Percentiles rank a stretch among this genome's conserved stretches.
Conservation (phyloP, 2,888 invertebrate species). For the Coenonympha glycerion region DNA sequence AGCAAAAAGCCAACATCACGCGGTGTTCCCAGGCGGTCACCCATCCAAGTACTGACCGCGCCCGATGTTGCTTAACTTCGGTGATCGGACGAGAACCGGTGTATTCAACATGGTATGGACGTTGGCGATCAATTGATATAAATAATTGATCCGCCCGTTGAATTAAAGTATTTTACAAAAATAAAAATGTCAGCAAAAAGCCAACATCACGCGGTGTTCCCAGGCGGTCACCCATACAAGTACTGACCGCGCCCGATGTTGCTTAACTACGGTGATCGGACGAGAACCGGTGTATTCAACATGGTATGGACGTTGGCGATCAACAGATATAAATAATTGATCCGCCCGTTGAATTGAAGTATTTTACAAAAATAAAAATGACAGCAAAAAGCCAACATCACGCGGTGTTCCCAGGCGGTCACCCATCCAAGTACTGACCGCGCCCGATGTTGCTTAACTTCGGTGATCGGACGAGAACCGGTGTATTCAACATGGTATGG, state of each 20-base stretch:
- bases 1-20: conserved; percentile 28
- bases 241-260: conserved; percentile 47
- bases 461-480: conserved; percentile 72
- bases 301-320: conserved; percentile 44
- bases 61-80: conserved; percentile 71
- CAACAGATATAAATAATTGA: no score
- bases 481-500: conserved; percentile 68
- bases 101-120: conserved; percentile 67
- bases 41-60: conserved; percentile 71
- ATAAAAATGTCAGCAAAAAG: no score
- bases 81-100: conserved; percentile 72
- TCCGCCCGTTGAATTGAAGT: no score
- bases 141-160: no score
- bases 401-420: conserved; percentile 38
- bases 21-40: conserved; percentile 44
- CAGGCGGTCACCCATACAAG: conserved; percentile 56
- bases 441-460: conserved; percentile 70
- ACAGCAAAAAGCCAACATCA: conserved; percentile 27
- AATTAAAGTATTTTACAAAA: no score
- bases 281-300: conserved; percentile 47
- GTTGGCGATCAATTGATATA: no score
- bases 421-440: conserved; percentile 71
- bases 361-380: conserved; percentile 11
- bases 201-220: conserved; percentile 52
- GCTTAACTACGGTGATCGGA: conserved; percentile 51